Percentiles rank a stretch among this genome's conserved stretches.
Evolutionary conservation across 2,797 vertebrate species (phyloP).

Genomic region (Enteromius paludinosus): DNA sequence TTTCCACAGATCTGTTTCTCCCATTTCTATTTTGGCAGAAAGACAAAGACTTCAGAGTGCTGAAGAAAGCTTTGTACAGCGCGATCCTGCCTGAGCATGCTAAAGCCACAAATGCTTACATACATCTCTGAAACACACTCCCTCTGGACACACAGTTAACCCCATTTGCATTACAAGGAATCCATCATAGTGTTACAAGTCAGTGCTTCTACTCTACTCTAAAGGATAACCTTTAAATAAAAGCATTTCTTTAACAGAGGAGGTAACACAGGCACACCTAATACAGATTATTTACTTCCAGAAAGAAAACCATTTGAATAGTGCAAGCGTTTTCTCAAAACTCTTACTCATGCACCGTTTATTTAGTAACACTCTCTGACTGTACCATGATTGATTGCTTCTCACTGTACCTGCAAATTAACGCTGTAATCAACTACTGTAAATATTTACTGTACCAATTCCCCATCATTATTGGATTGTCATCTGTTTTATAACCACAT

Average conservation of each 20-base stretch:
- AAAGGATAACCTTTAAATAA: background rate
- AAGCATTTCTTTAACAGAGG: background rate
- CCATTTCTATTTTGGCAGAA: constrained; percentile 70
- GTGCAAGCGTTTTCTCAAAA: constrained; percentile 2
- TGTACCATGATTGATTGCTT: constrained; percentile 6
- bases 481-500: constrained; percentile 28
- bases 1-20: constrained; percentile 41
- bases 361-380: constrained; percentile 10
- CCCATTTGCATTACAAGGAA: constrained; percentile 23
- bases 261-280: background rate
- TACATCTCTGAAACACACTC: constrained; percentile 44
- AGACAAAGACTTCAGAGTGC: constrained; percentile 75
- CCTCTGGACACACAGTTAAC: constrained; percentile 41
- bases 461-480: constrained; percentile 50
- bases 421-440: constrained; percentile 14
- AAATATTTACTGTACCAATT: constrained; percentile 35
- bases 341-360: background rate
- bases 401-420: constrained; percentile 18
- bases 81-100: constrained; percentile 64
- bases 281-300: background rate
- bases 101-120: constrained; percentile 51
- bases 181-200: background rate
- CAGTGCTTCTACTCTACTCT: background rate
- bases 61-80: constrained; percentile 68
- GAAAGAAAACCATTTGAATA: background rate